Evolutionary conservation across 2,888 invertebrate genomes (phyloP).

Genomic region (Chesias legatella): DNA sequence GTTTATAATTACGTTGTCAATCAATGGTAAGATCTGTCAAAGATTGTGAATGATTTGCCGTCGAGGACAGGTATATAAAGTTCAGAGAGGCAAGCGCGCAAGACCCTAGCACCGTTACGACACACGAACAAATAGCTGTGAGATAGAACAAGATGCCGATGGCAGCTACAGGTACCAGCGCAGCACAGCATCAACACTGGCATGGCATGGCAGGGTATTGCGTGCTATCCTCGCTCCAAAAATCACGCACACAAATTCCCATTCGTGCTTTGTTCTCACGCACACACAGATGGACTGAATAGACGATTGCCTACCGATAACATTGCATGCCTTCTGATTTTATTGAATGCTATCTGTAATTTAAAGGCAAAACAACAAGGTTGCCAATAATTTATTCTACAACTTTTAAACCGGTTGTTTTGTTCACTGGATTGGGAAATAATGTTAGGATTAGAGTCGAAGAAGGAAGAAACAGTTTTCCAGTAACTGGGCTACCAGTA

Average conservation of each 20-base stretch:
- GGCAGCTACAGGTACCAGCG: slow-evolving; percentile 61
- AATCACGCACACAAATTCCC: slow-evolving; percentile 19
- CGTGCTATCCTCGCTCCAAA: slow-evolving; percentile 17
- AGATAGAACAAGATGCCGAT: slow-evolving; percentile 69
- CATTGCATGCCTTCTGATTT: slow-evolving; percentile 20
- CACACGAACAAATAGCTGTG: slow-evolving; percentile 54
- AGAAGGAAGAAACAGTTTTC: slow-evolving; percentile 11
- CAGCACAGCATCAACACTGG: slow-evolving; percentile 24
- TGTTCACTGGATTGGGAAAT: slow-evolving; percentile 17
- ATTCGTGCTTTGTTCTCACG: slow-evolving; percentile 13
- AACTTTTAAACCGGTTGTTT: slow-evolving; percentile 17
- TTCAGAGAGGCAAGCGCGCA: slow-evolving; percentile 45
- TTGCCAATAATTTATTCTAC: slow-evolving; percentile 22
- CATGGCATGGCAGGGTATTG: slow-evolving; percentile 21
- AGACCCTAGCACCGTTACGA: slow-evolving; percentile 56
- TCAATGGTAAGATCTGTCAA: slow-evolving; percentile 43
- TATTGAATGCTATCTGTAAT: slow-evolving; percentile 21
- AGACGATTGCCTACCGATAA: slow-evolving; percentile 19
- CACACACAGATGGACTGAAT: slow-evolving; percentile 16
- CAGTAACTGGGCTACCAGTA: background rate
- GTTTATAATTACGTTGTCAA: slow-evolving; percentile 65
- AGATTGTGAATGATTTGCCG: slow-evolving; percentile 43
- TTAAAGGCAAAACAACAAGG: slow-evolving; percentile 22
- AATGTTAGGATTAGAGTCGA: slow-evolving; percentile 2
- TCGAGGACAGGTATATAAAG: slow-evolving; percentile 52